Evolutionary conservation across 2,113 vertebrate species (phyloP).

Genomic region (Xenopus tropicalis): UCB_Xtro_10.0 CM004445.2:27508001-27508500

Average conservation of each 20-base stretch:
- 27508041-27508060: slow-evolving; percentile 48
- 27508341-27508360: slow-evolving; percentile 50
- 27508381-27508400: slow-evolving; percentile 42
- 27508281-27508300: slow-evolving; percentile 67
- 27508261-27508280: slow-evolving; percentile 62
- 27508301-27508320: slow-evolving; percentile 63
- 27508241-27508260: slow-evolving; percentile 66
- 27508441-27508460: slow-evolving; percentile 56
- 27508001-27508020: slow-evolving; percentile 44
- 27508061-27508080: slow-evolving; percentile 63
- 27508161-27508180: slow-evolving; percentile 42
- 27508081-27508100: slow-evolving; percentile 55
- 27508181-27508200: slow-evolving; percentile 53
- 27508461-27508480: slow-evolving; percentile 55
- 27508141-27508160: slow-evolving; percentile 56
- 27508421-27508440: slow-evolving; percentile 56
- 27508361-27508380: slow-evolving; percentile 24
- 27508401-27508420: slow-evolving; percentile 43
- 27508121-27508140: slow-evolving; percentile 64
- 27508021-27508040: slow-evolving; percentile 43
- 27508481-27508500: slow-evolving; percentile 53
- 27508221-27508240: slow-evolving; percentile 58
- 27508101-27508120: slow-evolving; percentile 73
- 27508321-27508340: slow-evolving; percentile 41
- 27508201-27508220: slow-evolving; percentile 64